Conservation (phyloP, 2,797 vertebrate genomes). For the Hoplostethus mediterraneus region DNA sequence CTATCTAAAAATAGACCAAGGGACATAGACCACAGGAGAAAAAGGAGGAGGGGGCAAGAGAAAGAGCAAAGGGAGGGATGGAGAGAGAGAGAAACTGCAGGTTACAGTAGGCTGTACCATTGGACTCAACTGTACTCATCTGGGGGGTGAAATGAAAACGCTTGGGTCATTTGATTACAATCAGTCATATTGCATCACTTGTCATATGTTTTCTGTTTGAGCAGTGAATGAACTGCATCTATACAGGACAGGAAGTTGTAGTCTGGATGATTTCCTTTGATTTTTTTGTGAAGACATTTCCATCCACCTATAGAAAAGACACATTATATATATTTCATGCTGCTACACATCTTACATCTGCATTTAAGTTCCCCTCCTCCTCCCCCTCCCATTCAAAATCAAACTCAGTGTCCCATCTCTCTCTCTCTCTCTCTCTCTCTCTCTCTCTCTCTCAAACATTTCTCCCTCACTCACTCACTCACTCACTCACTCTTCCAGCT, state of each 20-base stretch:
- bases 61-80: constrained; percentile 6
- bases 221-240: not conserved
- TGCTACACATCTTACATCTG: too few relatives aligned
- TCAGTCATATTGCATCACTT: too few relatives aligned
- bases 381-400: not conserved
- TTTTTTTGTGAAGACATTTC: too few relatives aligned
- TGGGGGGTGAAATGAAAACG: constrained; percentile 3
- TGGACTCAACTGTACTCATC: constrained; percentile 25
- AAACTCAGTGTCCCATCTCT: not conserved
- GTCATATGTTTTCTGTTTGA: not conserved
- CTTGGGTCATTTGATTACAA: not conserved
- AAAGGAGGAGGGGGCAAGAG: constrained; percentile 44
- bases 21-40: constrained; percentile 76
- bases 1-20: constrained; percentile 78
- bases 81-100: constrained; percentile 24
- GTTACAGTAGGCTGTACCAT: not conserved
- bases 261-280: too few relatives aligned
- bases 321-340: too few relatives aligned
- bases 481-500: constrained; percentile 10
- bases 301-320: too few relatives aligned
- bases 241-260: not conserved
- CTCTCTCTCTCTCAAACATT: constrained; percentile 37
- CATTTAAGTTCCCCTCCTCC: too few relatives aligned
- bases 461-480: constrained; percentile 19
- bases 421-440: not conserved